These are phyloP conservation scores for Luffia ferchaultella DNA, from an alignment of 2,888 invertebrate species.

Conservation along the genomic window DNA sequence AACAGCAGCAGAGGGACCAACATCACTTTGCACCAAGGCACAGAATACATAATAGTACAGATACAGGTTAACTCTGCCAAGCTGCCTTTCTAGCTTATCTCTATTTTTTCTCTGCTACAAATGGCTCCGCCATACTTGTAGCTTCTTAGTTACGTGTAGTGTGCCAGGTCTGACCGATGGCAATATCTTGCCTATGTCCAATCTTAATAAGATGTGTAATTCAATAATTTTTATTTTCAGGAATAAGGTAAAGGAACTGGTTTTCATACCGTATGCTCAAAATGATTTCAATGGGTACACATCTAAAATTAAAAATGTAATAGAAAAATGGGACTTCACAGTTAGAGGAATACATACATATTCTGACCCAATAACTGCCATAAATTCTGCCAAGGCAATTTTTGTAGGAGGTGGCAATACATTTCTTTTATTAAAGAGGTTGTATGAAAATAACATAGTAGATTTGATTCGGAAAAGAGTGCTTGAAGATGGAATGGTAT, in stretches of 20 bases:
- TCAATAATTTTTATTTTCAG: slow-evolving; percentile 43
- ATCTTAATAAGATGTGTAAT: not conserved
- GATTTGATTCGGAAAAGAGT: slow-evolving; percentile 70
- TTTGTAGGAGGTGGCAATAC: slow-evolving; percentile 87
- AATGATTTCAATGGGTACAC: slow-evolving; percentile 73
- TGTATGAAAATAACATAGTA: slow-evolving; percentile 74
- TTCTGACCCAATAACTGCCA: slow-evolving; percentile 60
- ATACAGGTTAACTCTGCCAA: too few species aligned
- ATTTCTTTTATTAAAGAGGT: slow-evolving; percentile 73
- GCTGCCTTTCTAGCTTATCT: too few species aligned
- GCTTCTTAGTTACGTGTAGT: too few species aligned
- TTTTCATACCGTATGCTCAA: slow-evolving; percentile 81
- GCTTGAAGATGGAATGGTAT: slow-evolving; percentile 69
- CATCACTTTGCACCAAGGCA: too few species aligned
- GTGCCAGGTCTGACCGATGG: too few species aligned
- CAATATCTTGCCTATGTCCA: not conserved
- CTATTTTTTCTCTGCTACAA: too few species aligned
- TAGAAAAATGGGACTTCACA: slow-evolving; percentile 71
- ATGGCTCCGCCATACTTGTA: too few species aligned
- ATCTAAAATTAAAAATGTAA: slow-evolving; percentile 60
- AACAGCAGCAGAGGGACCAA: too few species aligned
- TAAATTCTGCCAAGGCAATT: slow-evolving; percentile 71
- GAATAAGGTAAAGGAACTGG: slow-evolving; percentile 67
- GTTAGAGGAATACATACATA: slow-evolving; percentile 73
- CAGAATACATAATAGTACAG: too few species aligned